A percentile compares a stretch with the other conserved stretches of the same genome.
phyloP scores from a whole-genome alignment of 23 tunicate species.

The Trididemnum clinides region DNA sequence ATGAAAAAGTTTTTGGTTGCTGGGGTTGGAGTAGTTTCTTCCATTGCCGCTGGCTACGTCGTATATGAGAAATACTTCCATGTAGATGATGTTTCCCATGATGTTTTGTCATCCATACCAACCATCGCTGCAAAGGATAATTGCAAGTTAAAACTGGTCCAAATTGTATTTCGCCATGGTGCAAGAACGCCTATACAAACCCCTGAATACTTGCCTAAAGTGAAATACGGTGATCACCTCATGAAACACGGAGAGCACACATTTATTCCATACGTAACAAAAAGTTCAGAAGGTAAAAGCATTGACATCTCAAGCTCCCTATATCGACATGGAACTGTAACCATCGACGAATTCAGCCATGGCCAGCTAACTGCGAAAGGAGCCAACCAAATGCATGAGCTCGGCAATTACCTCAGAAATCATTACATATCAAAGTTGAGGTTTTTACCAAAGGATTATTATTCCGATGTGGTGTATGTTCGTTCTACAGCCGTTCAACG shows the following conservation, averaged over 20 bases:
- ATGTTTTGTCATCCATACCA: too few species aligned
- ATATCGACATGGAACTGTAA: neutral
- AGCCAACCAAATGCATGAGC: conserved; percentile 61
- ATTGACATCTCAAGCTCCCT: neutral
- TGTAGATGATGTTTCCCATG: too few species aligned
- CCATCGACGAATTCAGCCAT: neutral
- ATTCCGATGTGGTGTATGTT: conserved; percentile 29
- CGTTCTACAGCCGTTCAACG: conserved; percentile 39
- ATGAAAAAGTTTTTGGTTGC: too few species aligned
- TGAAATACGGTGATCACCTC: conserved; percentile 22
- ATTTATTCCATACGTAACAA: conserved; percentile 35
- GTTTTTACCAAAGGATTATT: conserved; percentile 25
- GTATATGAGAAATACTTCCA: too few species aligned
- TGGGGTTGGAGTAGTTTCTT: too few species aligned
- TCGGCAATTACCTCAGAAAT: conserved; percentile 27
- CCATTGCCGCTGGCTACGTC: too few species aligned
- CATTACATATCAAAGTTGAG: conserved; percentile 28
- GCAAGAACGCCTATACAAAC: conserved; percentile 69
- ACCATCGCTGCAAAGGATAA: too few species aligned
- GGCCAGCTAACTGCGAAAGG: conserved; percentile 48
- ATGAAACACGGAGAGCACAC: conserved; percentile 59
- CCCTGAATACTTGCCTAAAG: conserved; percentile 60
- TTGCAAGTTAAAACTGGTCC: conserved; percentile 48
- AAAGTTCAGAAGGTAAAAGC: neutral
- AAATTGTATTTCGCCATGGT: conserved; percentile 90